These are phyloP conservation scores for Lasioglossum albipes DNA, from an alignment of 1,140 invertebrate genomes.

Conservation along the genomic window DNA sequence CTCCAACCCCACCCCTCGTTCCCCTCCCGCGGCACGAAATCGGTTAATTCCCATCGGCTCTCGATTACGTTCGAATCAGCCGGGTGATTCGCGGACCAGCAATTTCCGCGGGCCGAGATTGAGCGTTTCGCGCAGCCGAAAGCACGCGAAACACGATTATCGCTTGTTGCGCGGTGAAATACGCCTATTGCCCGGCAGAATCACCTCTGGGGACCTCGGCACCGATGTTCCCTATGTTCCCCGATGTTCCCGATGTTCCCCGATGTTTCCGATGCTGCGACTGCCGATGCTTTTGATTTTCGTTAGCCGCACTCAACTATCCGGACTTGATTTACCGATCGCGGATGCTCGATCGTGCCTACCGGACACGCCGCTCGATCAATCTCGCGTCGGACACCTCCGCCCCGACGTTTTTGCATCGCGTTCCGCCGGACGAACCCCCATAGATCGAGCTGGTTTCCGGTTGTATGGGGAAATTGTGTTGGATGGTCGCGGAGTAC, in stretches of 20 bases:
- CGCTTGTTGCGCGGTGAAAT: constrained; percentile 9
- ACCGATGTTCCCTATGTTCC: too few relatives aligned
- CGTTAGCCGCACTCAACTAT: neutral
- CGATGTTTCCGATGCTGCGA: neutral
- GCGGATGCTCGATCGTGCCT: neutral
- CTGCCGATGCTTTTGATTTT: constrained; percentile 1
- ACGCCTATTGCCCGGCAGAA: neutral
- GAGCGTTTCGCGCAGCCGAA: neutral
- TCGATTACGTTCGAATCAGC: constrained; percentile 6
- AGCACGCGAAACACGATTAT: constrained; percentile 10
- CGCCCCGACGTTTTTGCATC: too few relatives aligned
- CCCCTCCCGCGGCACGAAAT: neutral
- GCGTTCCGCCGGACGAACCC: too few relatives aligned
- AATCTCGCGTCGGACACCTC: neutral
- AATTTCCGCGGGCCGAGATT: neutral
- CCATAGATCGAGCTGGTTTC: too few relatives aligned
- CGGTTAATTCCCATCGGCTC: constrained; percentile 5
- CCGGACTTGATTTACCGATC: neutral
- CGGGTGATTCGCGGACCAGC: neutral
- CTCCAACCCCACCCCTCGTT: too few relatives aligned
- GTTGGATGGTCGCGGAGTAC: too few relatives aligned
- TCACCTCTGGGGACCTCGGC: constrained; percentile 2
- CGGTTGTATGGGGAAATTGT: too few relatives aligned
- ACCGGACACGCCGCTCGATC: neutral
- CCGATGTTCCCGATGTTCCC: too few relatives aligned